phyloP scores from a whole-genome alignment of 1,140 invertebrate genomes.

The Zeugodacus cucurbitae region DNA sequence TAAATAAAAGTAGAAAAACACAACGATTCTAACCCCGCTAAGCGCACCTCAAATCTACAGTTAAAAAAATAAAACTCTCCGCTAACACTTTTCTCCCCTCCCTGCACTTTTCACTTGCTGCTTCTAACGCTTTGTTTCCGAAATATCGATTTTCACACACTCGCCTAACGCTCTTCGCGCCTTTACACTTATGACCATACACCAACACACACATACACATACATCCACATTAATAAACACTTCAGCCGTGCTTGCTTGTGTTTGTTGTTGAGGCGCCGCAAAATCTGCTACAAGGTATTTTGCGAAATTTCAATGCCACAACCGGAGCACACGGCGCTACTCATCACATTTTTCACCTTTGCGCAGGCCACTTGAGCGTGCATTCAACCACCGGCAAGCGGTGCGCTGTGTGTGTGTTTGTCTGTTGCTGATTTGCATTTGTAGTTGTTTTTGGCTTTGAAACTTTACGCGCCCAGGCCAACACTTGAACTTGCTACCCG shows the following conservation, averaged over 20 bases:
- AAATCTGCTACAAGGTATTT: slow-evolving; percentile 24
- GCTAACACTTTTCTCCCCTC: neutral
- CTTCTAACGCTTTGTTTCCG: slow-evolving; percentile 1
- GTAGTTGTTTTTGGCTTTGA: neutral
- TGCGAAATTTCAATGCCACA: slow-evolving; percentile 20
- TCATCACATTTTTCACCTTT: slow-evolving; percentile 23
- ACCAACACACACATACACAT: neutral
- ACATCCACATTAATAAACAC: neutral
- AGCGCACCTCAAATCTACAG: neutral
- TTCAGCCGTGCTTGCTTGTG: neutral
- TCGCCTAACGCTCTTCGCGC: slow-evolving; percentile 7
- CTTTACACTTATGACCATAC: neutral
- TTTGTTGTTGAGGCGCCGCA: neutral
- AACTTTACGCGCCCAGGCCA: slow-evolving; percentile 13
- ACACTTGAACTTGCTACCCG: slow-evolving; percentile 26
- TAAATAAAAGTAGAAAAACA: neutral
- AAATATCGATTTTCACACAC: slow-evolving; percentile 39
- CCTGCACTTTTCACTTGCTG: neutral
- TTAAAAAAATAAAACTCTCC: neutral
- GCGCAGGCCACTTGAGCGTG: neutral
- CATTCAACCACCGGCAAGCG: slow-evolving; percentile 1
- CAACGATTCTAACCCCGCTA: neutral
- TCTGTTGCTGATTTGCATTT: neutral
- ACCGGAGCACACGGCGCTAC: neutral
- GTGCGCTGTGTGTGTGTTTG: neutral